phyloP scores from a whole-genome alignment of 2,888 invertebrate species.

The Caenorhabditis sp. region DNA sequence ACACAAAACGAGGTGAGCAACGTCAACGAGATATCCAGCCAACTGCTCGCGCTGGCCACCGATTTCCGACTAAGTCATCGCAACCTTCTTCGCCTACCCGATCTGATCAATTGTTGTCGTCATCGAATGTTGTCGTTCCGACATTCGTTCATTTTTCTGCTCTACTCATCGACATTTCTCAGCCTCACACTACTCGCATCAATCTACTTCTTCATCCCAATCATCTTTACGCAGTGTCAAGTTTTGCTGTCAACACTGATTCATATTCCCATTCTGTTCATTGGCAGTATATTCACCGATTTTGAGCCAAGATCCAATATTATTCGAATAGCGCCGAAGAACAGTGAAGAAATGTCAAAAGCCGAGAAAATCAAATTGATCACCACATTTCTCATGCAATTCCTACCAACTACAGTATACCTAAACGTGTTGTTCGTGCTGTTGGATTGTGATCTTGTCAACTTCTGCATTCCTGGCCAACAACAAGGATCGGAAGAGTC shows the following conservation, averaged over 20 bases:
- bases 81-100: constrained; percentile 35
- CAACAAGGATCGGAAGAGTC: neutral
- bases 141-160: constrained; percentile 24
- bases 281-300: constrained; percentile 37
- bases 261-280: constrained; percentile 39
- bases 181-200: constrained; percentile 33
- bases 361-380: constrained; percentile 15
- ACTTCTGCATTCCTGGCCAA: neutral
- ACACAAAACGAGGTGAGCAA: neutral
- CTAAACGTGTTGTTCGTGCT: constrained; percentile 32
- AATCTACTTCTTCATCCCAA: constrained; percentile 34
- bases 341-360: constrained; percentile 16
- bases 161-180: constrained; percentile 18
- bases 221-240: constrained; percentile 43
- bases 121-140: constrained; percentile 41
- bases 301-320: constrained; percentile 37
- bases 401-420: constrained; percentile 38
- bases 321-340: constrained; percentile 46
- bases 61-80: constrained; percentile 43
- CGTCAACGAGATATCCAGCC: constrained; percentile 37
- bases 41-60: constrained; percentile 38
- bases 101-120: constrained; percentile 39
- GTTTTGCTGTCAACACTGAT: constrained; percentile 30
- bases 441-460: neutral
- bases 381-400: constrained; percentile 38